Conservation (phyloP, 2,888 invertebrate species). For the Mythimna loreyi region DNA sequence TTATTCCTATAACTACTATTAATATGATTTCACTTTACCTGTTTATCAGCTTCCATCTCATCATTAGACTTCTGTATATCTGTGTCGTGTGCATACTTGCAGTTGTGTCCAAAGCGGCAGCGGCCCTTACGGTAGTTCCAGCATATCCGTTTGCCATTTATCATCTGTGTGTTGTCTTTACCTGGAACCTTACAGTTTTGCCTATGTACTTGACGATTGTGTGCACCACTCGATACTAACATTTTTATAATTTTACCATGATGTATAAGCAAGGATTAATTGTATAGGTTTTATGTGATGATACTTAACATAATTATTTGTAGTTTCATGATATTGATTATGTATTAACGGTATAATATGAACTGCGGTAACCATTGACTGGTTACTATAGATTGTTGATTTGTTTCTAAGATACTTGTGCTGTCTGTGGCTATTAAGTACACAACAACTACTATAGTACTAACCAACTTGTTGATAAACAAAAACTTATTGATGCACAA, state of each 20-base stretch:
- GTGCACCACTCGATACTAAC: conserved; percentile 80
- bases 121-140: conserved; percentile 98
- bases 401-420: conserved; percentile 10
- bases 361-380: not conserved
- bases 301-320: not conserved
- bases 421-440: not conserved
- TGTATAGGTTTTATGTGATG: not conserved
- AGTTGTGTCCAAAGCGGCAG: conserved; percentile 97
- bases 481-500: conserved; percentile 11
- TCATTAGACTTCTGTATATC: conserved; percentile 93
- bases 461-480: conserved; percentile 8
- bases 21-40: conserved; percentile 66
- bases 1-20: too few relatives aligned
- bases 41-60: conserved; percentile 91
- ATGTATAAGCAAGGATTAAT: conserved; percentile 28
- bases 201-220: conserved; percentile 91
- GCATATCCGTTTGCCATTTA: conserved; percentile 97
- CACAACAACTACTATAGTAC: conserved; percentile 1
- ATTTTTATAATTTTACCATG: conserved; percentile 63
- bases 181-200: conserved; percentile 91
- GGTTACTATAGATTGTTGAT: conserved; percentile 22
- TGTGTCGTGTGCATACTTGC: conserved; percentile 97
- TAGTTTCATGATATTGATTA: not conserved
- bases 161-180: conserved; percentile 93
- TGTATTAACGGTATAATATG: not conserved